Percentiles rank a stretch among this genome's conserved stretches.
Conservation (phyloP, 1,140 invertebrate species). For the Aphelinus certus region DNA sequence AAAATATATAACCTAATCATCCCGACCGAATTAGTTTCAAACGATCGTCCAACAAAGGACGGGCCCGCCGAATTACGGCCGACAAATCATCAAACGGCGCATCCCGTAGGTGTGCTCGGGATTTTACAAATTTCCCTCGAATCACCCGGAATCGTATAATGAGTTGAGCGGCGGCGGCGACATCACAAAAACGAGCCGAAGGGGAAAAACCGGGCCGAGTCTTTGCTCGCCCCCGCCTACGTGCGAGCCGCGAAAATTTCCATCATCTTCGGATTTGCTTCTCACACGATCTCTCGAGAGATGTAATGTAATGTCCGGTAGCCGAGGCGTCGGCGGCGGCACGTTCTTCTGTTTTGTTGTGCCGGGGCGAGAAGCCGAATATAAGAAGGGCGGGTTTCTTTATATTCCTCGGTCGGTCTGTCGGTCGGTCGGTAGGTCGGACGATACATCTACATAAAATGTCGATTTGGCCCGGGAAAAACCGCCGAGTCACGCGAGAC, state of each 20-base stretch:
- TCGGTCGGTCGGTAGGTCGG: conserved; percentile 20
- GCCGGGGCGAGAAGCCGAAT: conserved; percentile 45
- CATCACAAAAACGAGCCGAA: too few relatives aligned
- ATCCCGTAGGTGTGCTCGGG: not conserved
- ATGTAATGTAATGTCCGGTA: conserved; percentile 17
- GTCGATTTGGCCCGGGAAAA: conserved; percentile 52
- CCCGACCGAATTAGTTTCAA: not conserved
- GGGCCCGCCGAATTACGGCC: not conserved
- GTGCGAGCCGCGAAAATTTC: conserved; percentile 30
- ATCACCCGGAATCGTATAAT: conserved; percentile 25
- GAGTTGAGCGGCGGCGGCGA: not conserved
- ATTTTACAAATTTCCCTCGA: conserved; percentile 8
- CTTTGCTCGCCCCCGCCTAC: too few relatives aligned
- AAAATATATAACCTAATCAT: not conserved
- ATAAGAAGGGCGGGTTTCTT: conserved; percentile 49
- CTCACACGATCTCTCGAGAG: not conserved
- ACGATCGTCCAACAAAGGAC: not conserved
- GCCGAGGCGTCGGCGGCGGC: conserved; percentile 33
- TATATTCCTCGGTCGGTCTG: conserved; percentile 28
- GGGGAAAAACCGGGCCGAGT: not conserved
- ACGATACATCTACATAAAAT: conserved; percentile 58
- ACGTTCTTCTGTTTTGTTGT: conserved; percentile 43
- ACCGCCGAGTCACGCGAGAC: conserved; percentile 54
- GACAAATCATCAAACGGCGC: not conserved
- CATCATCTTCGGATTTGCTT: conserved; percentile 21